These are phyloP conservation scores for Pherbina coryleti DNA, from an alignment of 2,888 invertebrate species.

Conservation along the genomic window DNA sequence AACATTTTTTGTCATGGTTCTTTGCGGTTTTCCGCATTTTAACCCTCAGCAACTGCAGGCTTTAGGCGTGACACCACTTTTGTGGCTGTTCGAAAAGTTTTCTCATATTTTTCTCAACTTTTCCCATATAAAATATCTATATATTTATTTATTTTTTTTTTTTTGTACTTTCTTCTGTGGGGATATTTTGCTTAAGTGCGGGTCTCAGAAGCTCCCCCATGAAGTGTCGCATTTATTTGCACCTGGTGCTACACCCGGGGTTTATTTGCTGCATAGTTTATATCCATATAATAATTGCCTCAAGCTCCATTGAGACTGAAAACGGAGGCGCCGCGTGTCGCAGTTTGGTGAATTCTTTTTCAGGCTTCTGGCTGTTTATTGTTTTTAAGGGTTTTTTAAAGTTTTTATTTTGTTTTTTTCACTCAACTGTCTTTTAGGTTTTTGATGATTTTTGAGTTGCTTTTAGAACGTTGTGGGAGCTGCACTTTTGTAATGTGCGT, in stretches of 20 bases:
- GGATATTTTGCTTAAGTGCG: not conserved
- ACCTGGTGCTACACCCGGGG: not conserved
- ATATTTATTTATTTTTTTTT: not conserved
- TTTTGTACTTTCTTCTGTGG: not conserved
- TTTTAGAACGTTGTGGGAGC: not conserved
- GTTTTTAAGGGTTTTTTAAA: not conserved
- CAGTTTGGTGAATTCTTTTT: not conserved
- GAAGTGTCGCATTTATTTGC: slow-evolving; percentile 10
- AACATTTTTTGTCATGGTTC: not conserved
- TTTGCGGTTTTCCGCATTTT: not conserved
- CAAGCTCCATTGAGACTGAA: not conserved
- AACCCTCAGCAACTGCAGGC: too few species aligned
- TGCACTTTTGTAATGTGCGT: not conserved
- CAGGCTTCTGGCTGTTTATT: not conserved
- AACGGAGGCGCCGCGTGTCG: not conserved
- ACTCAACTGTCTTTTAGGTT: not conserved
- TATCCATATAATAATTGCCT: slow-evolving; percentile 10
- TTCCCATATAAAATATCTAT: not conserved
- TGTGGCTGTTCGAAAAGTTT: not conserved
- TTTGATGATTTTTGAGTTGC: not conserved
- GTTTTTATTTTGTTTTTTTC: not conserved
- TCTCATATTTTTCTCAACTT: not conserved
- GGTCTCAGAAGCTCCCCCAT: not conserved
- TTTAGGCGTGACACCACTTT: too few species aligned
- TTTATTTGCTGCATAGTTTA: too few species aligned